A percentile compares a stretch with the other conserved stretches of the same genome.
phyloP scores from a whole-genome alignment of 2,797 vertebrate genomes.

The Leuciscus waleckii region DNA sequence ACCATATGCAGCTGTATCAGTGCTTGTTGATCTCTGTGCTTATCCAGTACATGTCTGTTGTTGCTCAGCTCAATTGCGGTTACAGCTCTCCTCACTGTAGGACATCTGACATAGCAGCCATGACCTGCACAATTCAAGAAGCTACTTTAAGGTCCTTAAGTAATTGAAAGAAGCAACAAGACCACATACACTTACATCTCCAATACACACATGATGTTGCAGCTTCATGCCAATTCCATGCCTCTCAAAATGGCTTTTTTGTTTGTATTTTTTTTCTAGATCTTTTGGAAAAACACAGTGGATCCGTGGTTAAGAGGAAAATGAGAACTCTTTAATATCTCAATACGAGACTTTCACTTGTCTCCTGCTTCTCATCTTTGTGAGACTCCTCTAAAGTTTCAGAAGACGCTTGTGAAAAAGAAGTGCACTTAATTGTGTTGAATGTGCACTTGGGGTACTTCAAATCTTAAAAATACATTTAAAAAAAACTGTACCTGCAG shows the following conservation, averaged over 20 bases:
- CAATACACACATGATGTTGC: not conserved
- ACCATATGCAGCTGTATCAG: not conserved
- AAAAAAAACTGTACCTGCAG: not conserved
- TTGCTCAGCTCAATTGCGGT: conserved; percentile 15
- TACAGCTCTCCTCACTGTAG: conserved; percentile 24
- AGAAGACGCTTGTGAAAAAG: not conserved
- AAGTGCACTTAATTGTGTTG: not conserved
- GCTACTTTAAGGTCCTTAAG: conserved; percentile 43
- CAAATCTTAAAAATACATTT: not conserved
- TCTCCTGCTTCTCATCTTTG: not conserved
- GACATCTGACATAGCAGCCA: conserved; percentile 38
- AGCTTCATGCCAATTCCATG: not conserved
- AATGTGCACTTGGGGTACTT: not conserved
- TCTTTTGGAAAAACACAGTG: not conserved
- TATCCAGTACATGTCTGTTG: not conserved
- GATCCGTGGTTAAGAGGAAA: not conserved
- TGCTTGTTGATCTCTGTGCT: conserved; percentile 16
- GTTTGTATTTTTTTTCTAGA: not conserved
- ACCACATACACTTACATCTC: conserved; percentile 47
- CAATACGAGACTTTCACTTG: not conserved
- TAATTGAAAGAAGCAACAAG: conserved; percentile 47
- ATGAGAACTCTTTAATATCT: not conserved
- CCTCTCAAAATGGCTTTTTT: not conserved
- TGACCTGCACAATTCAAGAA: conserved; percentile 56
- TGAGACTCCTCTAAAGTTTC: not conserved